A percentile compares a stretch with the other conserved stretches of the same genome.
Evolutionary conservation across 2,888 invertebrate species (phyloP).

Genomic region (Eudasyphora cyanicolor): DNA sequence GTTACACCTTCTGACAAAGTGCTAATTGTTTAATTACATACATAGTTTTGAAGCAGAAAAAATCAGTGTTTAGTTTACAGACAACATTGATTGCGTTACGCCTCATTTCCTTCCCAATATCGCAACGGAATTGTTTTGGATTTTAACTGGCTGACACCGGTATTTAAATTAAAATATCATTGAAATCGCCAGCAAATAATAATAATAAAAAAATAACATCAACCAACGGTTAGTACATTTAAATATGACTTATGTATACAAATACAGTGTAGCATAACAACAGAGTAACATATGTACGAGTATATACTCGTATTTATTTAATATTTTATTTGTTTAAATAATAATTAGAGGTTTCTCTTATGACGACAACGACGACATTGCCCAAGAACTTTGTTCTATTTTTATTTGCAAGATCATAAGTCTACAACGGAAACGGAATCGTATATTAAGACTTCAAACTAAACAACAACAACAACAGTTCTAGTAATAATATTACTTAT

Average conservation of each 20-base stretch:
- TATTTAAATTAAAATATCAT: conserved; percentile 20
- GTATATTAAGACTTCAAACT: conserved; percentile 32
- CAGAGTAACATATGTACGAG: neutral
- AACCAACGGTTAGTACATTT: conserved; percentile 12
- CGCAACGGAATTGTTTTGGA: conserved; percentile 27
- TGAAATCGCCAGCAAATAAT: neutral
- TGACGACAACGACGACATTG: conserved; percentile 3
- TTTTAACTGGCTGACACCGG: conserved; percentile 43
- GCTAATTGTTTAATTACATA: neutral
- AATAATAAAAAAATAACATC: too few species aligned
- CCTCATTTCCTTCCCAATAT: neutral
- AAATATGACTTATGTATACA: neutral
- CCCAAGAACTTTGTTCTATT: neutral
- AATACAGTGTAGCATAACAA: too few species aligned
- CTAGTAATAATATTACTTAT: too few species aligned
- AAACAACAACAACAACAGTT: conserved; percentile 23
- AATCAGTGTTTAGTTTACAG: neutral
- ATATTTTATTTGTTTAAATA: neutral
- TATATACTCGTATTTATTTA: neutral
- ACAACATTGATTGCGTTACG: neutral
- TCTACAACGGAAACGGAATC: conserved; percentile 53
- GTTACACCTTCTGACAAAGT: conserved; percentile 7
- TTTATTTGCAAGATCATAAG: conserved; percentile 7
- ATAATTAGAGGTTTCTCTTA: conserved; percentile 2
- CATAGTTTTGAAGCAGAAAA: neutral